Base-by-base conservation (phyloP, 64 coral and sea anemone genomes). In the Cladopsammia gracilis region DNA sequence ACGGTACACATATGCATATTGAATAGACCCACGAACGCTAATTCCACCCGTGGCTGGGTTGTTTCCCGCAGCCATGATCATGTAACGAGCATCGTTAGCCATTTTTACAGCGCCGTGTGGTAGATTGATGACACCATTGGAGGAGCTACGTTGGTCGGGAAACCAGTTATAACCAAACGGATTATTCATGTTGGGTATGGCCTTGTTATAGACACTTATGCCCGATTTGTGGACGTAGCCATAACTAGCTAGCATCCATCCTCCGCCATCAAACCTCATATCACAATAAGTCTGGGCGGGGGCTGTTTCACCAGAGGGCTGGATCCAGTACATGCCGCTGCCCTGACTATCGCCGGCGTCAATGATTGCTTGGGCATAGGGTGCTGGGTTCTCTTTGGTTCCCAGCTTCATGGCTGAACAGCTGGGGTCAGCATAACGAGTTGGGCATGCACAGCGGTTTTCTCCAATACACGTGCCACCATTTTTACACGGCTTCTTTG, bases 161-260 rank as follows among this genome's bases (percentile, higher is more conserved):
- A 58, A 85, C 96, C 96, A 98, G 19, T 77, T 83, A 49, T 91
- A 98, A 48, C 92, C 96, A 83, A 88, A 69, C 42, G 92, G 92
- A 50, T 94, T 87, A 78, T 98, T 98, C 96, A 98, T 98, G 18
- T 98, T 98, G 0, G 96, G 96, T 58, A 98, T 98, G n/a, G 93
- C 93, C 76, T 78, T 68, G 51, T 94, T 98, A 3, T 68, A 73
- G 24, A 23, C 8, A 1, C 48, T 64, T 46, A 4, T 6, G 19
- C 10, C 20, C 6, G 58, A 13, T 0, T 66, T 70, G 34, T 69
- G 43, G 70, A 91, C 89, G 59, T 77, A 96, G 20, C 97, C 97
- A 91, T 98, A 98, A 69, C 97, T 96, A 34, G 97, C 97, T 50
- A 98, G 54, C 93, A 95, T 96, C 97, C 97, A 98, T 18, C 90